Base-by-base conservation (phyloP, 2,888 invertebrate genomes). In the Diaphora mendica region DNA sequence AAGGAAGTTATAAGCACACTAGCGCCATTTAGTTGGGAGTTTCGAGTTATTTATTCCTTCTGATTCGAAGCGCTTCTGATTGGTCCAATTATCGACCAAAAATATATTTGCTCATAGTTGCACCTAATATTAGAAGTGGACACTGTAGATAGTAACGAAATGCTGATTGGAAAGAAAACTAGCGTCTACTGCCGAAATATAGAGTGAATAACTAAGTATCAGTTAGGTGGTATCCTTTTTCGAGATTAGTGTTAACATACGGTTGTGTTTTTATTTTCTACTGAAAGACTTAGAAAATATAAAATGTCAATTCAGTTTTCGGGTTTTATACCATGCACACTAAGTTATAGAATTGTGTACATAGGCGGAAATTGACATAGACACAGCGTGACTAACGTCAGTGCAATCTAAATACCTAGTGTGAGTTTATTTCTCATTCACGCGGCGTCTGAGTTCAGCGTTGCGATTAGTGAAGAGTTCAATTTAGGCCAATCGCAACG, bases 81-180 rank as follows among this genome's bases (percentile, higher is more conserved):
- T 88, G 94, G 93, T 93, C 93, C 90, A 92, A 90, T 87, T 88
- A 87, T 89, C 87, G 88, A 90, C 91, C 91, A 91, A 85, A 86
- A 88, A 90, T 88, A 90, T 55, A 62, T 89, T 93, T 92, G 93
- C 94, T 94, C 94, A 93, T 94, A 94, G 93, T 82, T 90, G 93
- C 94, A 94, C 93, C 86, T 89, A 88, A 84, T 82, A 83, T 91
- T 84, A 94, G 92, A 91, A 77, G 89, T 92, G 91, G 83, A 90
- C 94, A 94, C 94, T 84, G 85, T 93, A 93, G 92, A 91, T 93
- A 93, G 91, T 89, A 81, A 82, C 83, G 86, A 84, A 82, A 79
- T 70, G 79, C 76, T 73, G 80, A 81, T 75, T 81, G 79, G 84
- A 77, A 82, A 74, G 69, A 78, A 84, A 87, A 93, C 93, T 94